phyloP scores from a whole-genome alignment of 2,888 invertebrate genomes.

The Ferrisia virgata region DNA sequence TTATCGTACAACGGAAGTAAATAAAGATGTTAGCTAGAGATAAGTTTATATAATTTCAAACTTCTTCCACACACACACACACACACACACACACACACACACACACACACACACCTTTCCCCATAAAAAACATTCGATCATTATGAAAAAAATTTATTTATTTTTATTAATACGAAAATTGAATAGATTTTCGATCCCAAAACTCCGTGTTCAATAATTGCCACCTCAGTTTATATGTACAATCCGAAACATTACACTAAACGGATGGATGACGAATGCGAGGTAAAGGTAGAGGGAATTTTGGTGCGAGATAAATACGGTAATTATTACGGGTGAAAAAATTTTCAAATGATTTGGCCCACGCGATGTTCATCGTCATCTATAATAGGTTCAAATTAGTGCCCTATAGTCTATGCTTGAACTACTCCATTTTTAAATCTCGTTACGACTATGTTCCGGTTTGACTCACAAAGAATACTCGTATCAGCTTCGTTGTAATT shows the following conservation, averaged over 20 bases:
- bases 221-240: too few species aligned
- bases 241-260: background rate
- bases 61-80: too few species aligned
- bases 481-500: background rate
- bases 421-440: constrained; percentile 3
- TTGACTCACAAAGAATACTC: background rate
- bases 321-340: background rate
- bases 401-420: background rate
- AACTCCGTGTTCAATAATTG: too few species aligned
- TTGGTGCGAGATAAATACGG: background rate
- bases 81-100: too few species aligned
- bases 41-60: too few species aligned
- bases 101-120: too few species aligned
- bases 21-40: too few species aligned
- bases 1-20: background rate
- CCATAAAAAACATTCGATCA: too few species aligned
- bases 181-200: too few species aligned
- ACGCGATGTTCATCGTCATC: background rate
- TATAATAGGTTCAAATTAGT: background rate
- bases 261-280: background rate
- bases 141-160: too few species aligned
- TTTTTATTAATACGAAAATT: too few species aligned
- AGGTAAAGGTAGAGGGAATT: background rate
- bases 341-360: background rate
- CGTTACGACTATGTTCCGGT: background rate